Percentiles rank a stretch among this genome's conserved stretches.
These are phyloP conservation scores for Chionomys nivalis DNA, from an alignment of 2,113 vertebrate species.

Conservation along the genomic window DNA sequence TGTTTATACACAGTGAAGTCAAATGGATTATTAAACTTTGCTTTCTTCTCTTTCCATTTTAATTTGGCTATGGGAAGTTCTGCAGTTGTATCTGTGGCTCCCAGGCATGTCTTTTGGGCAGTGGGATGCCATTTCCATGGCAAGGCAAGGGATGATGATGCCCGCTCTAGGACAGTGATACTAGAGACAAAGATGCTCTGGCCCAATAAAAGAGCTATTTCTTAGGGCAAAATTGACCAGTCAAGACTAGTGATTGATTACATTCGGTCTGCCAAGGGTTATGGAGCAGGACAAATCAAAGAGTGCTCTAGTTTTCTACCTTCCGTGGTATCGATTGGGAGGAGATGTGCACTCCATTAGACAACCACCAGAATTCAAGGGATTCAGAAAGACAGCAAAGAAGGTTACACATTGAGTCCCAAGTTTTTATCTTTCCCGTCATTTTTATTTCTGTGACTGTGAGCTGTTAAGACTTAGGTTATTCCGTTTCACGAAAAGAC, in stretches of 20 bases:
- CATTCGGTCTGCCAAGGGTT: neutral
- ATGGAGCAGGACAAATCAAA: neutral
- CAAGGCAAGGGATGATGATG: neutral
- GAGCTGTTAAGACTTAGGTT: neutral
- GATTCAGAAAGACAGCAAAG: neutral
- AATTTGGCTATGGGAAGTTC: neutral
- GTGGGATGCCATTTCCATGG: neutral
- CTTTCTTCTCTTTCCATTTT: neutral
- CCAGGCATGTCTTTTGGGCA: neutral
- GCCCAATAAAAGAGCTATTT: neutral
- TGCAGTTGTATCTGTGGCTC: neutral
- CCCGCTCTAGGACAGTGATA: neutral
- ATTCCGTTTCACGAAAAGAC: too few species aligned
- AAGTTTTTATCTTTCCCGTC: too few species aligned
- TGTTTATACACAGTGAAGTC: neutral
- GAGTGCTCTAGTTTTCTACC: neutral
- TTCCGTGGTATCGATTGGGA: neutral
- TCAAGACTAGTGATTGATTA: neutral
- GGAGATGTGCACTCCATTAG: neutral
- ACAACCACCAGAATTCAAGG: neutral
- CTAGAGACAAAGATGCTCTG: neutral
- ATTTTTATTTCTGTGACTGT: neutral
- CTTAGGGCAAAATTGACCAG: neutral
- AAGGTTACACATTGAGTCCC: neutral
- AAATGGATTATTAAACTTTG: neutral